Conservation (phyloP, 2,113 vertebrate species). For the Cynopterus brachyotis region DNA sequence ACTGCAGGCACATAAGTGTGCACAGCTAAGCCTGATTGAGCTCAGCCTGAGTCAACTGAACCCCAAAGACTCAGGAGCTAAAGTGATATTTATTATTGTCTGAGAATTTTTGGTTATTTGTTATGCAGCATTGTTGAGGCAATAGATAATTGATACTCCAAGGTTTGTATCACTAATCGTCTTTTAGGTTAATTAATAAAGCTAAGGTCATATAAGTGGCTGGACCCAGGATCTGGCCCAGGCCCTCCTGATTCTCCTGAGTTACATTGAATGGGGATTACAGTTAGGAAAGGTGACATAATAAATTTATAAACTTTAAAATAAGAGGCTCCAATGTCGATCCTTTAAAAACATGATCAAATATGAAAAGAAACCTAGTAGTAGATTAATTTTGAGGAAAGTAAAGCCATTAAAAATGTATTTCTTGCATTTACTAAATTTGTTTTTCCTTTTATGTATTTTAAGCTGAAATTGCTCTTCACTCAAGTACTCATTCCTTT, state of each 20-base stretch:
- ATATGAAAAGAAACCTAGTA: slow-evolving; percentile 16
- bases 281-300: not conserved
- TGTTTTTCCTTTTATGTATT: slow-evolving; percentile 40
- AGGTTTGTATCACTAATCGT: not conserved
- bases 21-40: not conserved
- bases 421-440: slow-evolving; percentile 20
- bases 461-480: slow-evolving; percentile 40
- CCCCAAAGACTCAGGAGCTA: not conserved
- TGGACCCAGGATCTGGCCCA: not conserved
- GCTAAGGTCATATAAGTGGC: not conserved
- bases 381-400: not conserved
- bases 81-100: not conserved
- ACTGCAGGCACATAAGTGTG: rapidly evolving
- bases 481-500: not conserved
- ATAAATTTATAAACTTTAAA: slow-evolving; percentile 9
- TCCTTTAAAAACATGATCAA: slow-evolving; percentile 18
- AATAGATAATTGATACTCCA: not conserved
- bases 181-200: not conserved
- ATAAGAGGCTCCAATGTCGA: not conserved
- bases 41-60: not conserved
- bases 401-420: not conserved
- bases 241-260: not conserved
- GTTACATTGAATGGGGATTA: not conserved
- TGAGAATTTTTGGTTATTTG: not conserved
- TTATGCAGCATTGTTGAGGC: not conserved